Evolutionary conservation across 1,140 invertebrate genomes (phyloP), one percentile per base, ranked within the genome.

Genomic region (Lordiphosa mommai): DNA sequence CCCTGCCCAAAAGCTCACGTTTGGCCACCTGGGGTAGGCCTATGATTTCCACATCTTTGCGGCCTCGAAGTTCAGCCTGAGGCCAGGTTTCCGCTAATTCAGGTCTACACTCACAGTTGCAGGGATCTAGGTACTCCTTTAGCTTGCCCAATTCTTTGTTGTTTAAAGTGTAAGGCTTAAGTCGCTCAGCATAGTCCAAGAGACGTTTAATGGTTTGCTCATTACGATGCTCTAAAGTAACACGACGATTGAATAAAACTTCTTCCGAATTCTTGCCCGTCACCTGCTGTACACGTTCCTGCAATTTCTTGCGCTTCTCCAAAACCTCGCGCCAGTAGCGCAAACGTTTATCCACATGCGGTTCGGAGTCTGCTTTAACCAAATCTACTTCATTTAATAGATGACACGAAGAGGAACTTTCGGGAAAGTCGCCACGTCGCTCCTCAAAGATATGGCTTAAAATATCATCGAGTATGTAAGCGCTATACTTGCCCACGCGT

Each of bases 271-370:
- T 10, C 7, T 87, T 87, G 0, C 70, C 66, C 0, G 64, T 79
- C 23, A 65, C 9, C 3, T 10, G 4, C 20, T 82, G 58, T 0
- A 88, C 56, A 1, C 63, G 60, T 10, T 56, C 4, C 30, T 80
- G 67, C 30, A 88, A 30, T 13, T 41, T 20, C 3, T 47, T 59
- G 2, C 86, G 80, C 32, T 71, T 51, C 2, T 48, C 23, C 0
- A 88, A 34, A 14, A 74, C 33, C 0, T 86, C 51, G 7, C 58
- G 76, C 86, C 86, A 88, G 27, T 88, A 84, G 7, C 64, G 51
- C 0, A 88, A 53, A 1, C 86, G 66, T 4, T 55, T 41, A 20
- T 82, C 76, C 4, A 80, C 53, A 32, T 71, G 37, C 5, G n/a
- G 43, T 4, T 73, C 69, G 1, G 5, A 1, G 3, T 30, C 13